Percentiles rank a stretch among this genome's conserved stretches.
These are phyloP conservation scores for Nipponacmea schrenckii DNA, from an alignment of 2,888 invertebrate species.

Conservation along the genomic window DNA sequence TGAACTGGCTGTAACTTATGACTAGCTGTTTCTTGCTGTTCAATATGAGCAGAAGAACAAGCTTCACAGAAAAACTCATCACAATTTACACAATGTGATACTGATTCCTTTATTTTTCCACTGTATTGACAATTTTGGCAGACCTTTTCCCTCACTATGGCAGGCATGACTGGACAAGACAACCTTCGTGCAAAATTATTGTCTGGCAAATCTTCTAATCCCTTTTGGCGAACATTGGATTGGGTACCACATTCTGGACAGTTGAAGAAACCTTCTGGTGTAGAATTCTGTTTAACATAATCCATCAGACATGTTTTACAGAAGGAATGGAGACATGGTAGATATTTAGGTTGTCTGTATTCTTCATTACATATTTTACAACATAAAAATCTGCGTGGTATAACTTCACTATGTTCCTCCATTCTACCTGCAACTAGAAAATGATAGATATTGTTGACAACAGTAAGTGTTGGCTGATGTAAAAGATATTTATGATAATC, in stretches of 20 bases:
- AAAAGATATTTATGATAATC: not conserved
- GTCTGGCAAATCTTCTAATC: conserved; percentile 39
- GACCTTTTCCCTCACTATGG: conserved; percentile 34
- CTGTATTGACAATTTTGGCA: conserved; percentile 26
- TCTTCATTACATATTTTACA: conserved; percentile 56
- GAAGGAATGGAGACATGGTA: conserved; percentile 51
- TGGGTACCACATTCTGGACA: conserved; percentile 55
- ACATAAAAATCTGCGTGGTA: conserved; percentile 54
- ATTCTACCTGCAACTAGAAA: conserved; percentile 20
- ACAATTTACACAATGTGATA: conserved; percentile 50
- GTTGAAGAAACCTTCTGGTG: conserved; percentile 35
- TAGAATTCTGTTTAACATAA: conserved; percentile 18
- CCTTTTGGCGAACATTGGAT: conserved; percentile 29
- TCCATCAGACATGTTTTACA: conserved; percentile 28
- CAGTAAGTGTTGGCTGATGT: not conserved
- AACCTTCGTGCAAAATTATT: conserved; percentile 52
- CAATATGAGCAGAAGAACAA: conserved; percentile 44
- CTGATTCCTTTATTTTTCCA: conserved; percentile 33
- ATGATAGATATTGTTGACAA: not conserved
- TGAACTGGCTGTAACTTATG: conserved; percentile 47
- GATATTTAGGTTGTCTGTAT: conserved; percentile 51
- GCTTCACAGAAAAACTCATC: conserved; percentile 49
- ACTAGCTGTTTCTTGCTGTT: conserved; percentile 45
- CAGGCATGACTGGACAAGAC: conserved; percentile 31
- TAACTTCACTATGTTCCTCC: conserved; percentile 50